These are phyloP conservation scores for Sylvilagus floridanus DNA, from an alignment of 2,797 vertebrate genomes.

Conservation along the genomic window DNA sequence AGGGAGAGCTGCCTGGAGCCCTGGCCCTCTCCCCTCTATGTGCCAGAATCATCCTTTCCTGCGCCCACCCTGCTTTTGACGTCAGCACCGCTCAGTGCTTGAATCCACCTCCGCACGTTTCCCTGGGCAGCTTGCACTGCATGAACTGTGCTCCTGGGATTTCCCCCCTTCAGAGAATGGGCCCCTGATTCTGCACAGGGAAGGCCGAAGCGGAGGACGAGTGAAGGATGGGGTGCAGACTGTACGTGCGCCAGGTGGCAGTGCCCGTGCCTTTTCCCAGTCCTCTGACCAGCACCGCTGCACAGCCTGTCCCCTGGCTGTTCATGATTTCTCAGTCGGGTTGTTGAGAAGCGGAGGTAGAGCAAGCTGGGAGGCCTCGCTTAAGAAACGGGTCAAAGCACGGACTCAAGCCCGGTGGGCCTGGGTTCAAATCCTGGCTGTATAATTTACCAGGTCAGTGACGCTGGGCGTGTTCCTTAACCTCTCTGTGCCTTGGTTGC, in stretches of 20 bases:
- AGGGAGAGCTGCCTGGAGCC: neutral
- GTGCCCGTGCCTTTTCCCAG: neutral
- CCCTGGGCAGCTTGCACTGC: neutral
- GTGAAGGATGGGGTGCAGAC: neutral
- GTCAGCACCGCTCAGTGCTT: neutral
- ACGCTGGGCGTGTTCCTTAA: neutral
- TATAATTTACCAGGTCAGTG: neutral
- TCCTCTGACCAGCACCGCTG: neutral
- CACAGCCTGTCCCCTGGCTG: neutral
- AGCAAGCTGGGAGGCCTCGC: neutral
- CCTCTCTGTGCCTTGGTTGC: neutral
- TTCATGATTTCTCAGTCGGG: too few species aligned
- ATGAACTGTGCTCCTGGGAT: neutral
- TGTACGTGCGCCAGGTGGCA: neutral
- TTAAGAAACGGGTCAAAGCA: conserved; percentile 12
- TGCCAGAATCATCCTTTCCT: neutral
- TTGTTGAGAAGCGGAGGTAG: neutral
- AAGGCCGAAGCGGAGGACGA: neutral
- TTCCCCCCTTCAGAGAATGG: neutral
- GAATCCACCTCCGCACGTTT: neutral
- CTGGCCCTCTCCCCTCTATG: neutral
- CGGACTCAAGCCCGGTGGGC: neutral
- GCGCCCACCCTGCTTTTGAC: neutral
- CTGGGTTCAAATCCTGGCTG: conserved; percentile 20
- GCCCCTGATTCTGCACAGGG: neutral